Evolutionary conservation across 2,888 invertebrate genomes (phyloP).

Genomic region (Seira musarum): DNA sequence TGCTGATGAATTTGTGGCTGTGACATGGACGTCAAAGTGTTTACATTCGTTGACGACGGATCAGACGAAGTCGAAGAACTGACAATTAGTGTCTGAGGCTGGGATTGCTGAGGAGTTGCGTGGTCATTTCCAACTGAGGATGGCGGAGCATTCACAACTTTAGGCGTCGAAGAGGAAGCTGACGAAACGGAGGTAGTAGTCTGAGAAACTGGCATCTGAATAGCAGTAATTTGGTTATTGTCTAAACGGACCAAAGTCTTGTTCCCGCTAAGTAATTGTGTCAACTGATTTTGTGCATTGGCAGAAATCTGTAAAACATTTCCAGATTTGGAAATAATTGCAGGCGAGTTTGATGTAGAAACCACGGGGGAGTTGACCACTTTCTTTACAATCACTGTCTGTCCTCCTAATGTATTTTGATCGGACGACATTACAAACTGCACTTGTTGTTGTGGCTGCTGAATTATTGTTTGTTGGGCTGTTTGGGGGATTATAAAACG

Average conservation of each 20-base stretch:
- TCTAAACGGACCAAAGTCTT: slow-evolving; percentile 37
- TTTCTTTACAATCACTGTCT: slow-evolving; percentile 60
- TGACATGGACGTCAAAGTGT: background rate
- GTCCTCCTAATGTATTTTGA: slow-evolving; percentile 43
- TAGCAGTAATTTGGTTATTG: slow-evolving; percentile 44
- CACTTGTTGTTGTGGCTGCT: slow-evolving; percentile 44
- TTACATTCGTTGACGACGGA: too few relatives aligned
- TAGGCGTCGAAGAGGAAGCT: background rate
- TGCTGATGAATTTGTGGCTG: background rate
- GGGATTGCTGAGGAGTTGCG: too few relatives aligned
- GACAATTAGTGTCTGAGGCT: too few relatives aligned
- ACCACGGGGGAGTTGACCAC: slow-evolving; percentile 34
- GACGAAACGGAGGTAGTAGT: background rate
- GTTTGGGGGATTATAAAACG: slow-evolving; percentile 41
- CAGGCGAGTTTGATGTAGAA: slow-evolving; percentile 14
- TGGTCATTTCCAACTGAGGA: too few relatives aligned
- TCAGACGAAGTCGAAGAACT: too few relatives aligned
- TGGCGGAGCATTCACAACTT: too few relatives aligned
- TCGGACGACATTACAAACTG: slow-evolving; percentile 29
- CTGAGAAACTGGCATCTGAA: slow-evolving; percentile 1
- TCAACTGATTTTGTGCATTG: slow-evolving; percentile 33
- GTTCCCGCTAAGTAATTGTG: slow-evolving; percentile 31
- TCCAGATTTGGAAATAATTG: slow-evolving; percentile 25
- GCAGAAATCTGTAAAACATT: slow-evolving; percentile 37
- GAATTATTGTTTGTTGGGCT: background rate